These are phyloP conservation scores for Argentina silus DNA, from an alignment of 2,797 vertebrate species.

Conservation along the genomic window DNA sequence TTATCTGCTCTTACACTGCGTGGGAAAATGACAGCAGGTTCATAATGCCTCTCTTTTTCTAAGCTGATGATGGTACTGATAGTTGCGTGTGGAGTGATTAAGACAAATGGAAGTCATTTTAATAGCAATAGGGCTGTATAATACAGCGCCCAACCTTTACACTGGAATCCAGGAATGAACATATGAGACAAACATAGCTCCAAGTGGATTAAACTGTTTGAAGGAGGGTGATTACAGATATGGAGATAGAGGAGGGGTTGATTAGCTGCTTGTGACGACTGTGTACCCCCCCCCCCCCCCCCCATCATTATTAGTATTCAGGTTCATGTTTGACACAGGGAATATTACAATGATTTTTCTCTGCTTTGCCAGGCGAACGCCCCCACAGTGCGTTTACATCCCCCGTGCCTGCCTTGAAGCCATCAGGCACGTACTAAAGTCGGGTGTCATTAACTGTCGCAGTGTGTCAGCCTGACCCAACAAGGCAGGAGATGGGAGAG, in stretches of 20 bases:
- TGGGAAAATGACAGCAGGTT: background rate
- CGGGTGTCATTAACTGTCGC: slow-evolving; percentile 35
- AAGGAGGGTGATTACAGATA: slow-evolving; percentile 19
- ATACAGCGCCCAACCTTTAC: background rate
- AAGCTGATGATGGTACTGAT: background rate
- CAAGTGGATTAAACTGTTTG: slow-evolving; percentile 20
- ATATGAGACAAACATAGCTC: slow-evolving; percentile 17
- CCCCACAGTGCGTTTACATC: slow-evolving; percentile 53
- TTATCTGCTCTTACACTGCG: background rate
- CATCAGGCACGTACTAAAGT: slow-evolving; percentile 46
- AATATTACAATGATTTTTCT: slow-evolving; percentile 45
- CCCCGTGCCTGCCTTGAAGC: slow-evolving; percentile 39
- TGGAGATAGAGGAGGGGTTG: background rate
- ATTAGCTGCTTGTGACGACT: slow-evolving; percentile 30
- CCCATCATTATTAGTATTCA: slow-evolving; percentile 58
- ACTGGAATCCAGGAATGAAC: slow-evolving; percentile 12
- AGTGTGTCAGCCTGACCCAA: slow-evolving; percentile 37
- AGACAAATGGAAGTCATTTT: slow-evolving; percentile 3
- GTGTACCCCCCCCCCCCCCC: slow-evolving; percentile 37
- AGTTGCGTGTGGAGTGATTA: background rate
- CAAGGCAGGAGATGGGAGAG: slow-evolving; percentile 18
- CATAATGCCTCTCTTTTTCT: background rate
- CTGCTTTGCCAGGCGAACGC: slow-evolving; percentile 9
- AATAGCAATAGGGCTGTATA: background rate
- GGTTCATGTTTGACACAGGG: slow-evolving; percentile 38